Evolutionary conservation across 2,888 invertebrate genomes (phyloP).

Genomic region (Myathropa florea): DNA sequence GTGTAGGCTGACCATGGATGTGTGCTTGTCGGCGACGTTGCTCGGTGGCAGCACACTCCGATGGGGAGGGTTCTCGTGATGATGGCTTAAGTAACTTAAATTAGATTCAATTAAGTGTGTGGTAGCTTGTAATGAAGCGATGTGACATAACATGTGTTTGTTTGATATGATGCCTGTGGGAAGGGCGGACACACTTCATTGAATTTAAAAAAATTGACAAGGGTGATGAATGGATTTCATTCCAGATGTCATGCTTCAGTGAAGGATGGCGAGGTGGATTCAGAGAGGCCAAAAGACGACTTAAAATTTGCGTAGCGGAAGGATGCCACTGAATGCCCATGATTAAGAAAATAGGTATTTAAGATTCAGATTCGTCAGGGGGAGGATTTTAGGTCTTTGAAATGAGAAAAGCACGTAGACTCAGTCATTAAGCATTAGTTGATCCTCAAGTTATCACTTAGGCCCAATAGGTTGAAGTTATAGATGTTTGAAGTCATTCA

Average conservation of each 20-base stretch:
- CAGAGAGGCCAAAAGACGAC: neutral
- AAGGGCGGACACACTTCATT: neutral
- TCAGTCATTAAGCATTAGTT: too few relatives aligned
- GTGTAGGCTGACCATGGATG: neutral
- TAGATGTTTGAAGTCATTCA: too few relatives aligned
- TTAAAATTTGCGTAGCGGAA: neutral
- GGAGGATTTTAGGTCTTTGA: too few relatives aligned
- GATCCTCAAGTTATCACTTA: too few relatives aligned
- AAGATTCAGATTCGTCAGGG: too few relatives aligned
- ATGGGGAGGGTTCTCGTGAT: conserved; percentile 12
- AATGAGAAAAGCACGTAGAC: too few relatives aligned
- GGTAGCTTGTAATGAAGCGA: neutral
- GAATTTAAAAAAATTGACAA: neutral
- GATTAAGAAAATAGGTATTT: too few relatives aligned
- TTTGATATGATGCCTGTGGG: neutral
- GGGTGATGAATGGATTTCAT: neutral
- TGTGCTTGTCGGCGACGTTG: neutral
- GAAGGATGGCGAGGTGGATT: neutral
- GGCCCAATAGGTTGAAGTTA: too few relatives aligned
- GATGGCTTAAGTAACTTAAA: conserved; percentile 47
- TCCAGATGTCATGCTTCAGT: neutral
- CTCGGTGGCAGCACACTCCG: neutral
- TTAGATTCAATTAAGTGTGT: conserved; percentile 43
- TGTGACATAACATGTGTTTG: neutral
- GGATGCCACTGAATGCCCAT: too few relatives aligned